Percentiles rank a stretch among this genome's conserved stretches.
phyloP scores from a whole-genome alignment of 1,140 invertebrate genomes.

The Dreissena rostriformis region DNA sequence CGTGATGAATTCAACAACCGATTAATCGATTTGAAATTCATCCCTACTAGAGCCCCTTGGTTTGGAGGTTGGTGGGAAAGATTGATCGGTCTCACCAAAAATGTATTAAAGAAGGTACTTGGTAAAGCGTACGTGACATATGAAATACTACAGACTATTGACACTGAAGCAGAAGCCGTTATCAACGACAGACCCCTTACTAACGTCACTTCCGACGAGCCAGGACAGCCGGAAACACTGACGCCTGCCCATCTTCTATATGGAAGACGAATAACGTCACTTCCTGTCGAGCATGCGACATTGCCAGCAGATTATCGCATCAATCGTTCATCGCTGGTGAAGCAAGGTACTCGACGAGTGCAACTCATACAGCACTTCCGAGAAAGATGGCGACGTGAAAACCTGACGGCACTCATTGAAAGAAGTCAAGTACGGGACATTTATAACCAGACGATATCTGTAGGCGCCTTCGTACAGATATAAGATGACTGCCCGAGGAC shows the following conservation, averaged over 20 bases:
- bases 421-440: constrained; percentile 7
- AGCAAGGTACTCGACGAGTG: background rate
- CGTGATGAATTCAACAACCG: background rate
- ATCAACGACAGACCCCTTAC: constrained; percentile 25
- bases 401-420: constrained; percentile 36
- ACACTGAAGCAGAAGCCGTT: constrained; percentile 63
- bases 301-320: background rate
- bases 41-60: constrained; percentile 74
- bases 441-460: constrained; percentile 15
- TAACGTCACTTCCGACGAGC: constrained; percentile 9
- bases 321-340: background rate
- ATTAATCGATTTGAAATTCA: constrained; percentile 1
- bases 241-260: constrained; percentile 24
- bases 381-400: constrained; percentile 27
- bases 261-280: background rate
- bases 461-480: constrained; percentile 25
- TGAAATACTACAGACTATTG: constrained; percentile 65
- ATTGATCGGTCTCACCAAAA: constrained; percentile 73
- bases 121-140: constrained; percentile 53
- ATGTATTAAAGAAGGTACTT: constrained; percentile 71
- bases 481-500: constrained; percentile 4
- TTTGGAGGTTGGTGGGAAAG: constrained; percentile 81
- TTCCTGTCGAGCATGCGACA: background rate
- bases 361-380: constrained; percentile 25
- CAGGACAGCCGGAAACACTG: background rate